Base-by-base conservation (phyloP, 2,888 invertebrate genomes). In the Cynaeus angustus region DNA sequence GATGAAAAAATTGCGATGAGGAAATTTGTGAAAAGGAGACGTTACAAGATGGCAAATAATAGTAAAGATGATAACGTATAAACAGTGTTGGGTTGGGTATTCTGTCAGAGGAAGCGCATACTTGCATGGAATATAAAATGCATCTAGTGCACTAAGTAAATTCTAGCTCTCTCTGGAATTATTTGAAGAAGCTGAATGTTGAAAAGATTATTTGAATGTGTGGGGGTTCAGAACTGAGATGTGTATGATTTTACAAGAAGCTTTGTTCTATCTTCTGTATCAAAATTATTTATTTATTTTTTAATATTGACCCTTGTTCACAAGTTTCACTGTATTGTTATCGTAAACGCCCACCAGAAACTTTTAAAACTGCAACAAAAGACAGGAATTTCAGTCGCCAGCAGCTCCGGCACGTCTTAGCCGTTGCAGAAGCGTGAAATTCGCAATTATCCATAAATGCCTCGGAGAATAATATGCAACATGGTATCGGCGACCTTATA, bases 391-490 rank as follows among this genome's bases (percentile, higher is more conserved):
- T 37, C 26, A 9, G 30, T 33, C 33, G 55, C 38, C 52, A 30
- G 33, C 16, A 48, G 37, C 37, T n/a, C n/a, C 13, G 13, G 41
- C 41, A 41, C 46, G 46, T 14, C 21, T 16, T n/a, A 43, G 48
- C 46, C 37, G 62, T 50, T 14, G 53, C 64, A 53, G 52, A 64
- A 38, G 64, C 64, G 64, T 53, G 53, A 53, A 64, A 53, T 53
- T 64, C 16, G 64, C 64, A 64, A 64, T 64, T 64, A 62, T 50
- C 62, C 62, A 48, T 62, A 64, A 64, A 33, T 13, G 64, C 53
- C 52, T 52, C 10, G 5, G 53, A 64, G 64, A 53, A 50, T 66
- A 66, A 65, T 53, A 53, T 41, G 52, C 37, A 45, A 56, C 45
- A 37, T 7, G 10, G 38, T 46, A 46, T 46, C 26, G 55, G 43